phyloP scores from a whole-genome alignment of 2,113 vertebrate genomes.

The Todiramphus saurophagus region DNA sequence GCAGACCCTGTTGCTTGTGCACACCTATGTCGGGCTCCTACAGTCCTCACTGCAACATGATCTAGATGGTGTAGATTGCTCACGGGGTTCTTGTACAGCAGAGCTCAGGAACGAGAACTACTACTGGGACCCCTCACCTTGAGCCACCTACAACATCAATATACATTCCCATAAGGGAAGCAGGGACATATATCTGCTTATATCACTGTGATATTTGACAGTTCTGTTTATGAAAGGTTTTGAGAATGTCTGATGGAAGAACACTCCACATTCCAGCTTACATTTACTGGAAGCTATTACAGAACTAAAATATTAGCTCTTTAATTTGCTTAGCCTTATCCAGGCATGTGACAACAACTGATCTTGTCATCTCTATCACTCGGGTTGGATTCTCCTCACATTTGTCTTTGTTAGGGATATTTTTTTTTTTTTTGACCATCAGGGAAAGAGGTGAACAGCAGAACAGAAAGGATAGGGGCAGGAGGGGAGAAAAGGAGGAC shows the following conservation, averaged over 20 bases:
- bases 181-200: background rate
- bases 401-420: background rate
- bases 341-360: fast-evolving
- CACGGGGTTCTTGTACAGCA: background rate
- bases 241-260: background rate
- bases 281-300: background rate
- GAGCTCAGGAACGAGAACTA: background rate
- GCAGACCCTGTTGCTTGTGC: no score
- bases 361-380: background rate
- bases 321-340: background rate
- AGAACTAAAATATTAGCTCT: background rate
- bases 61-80: fast-evolving
- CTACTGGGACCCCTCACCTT: background rate
- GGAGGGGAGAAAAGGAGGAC: background rate
- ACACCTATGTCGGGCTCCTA: background rate
- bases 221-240: background rate
- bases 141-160: background rate
- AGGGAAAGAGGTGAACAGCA: background rate
- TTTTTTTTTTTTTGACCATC: background rate
- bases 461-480: background rate
- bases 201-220: background rate
- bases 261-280: fast-evolving
- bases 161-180: background rate
- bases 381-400: background rate
- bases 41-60: background rate